Base-by-base conservation (phyloP, 2,888 invertebrate species). In the Andrena bucephala region DNA sequence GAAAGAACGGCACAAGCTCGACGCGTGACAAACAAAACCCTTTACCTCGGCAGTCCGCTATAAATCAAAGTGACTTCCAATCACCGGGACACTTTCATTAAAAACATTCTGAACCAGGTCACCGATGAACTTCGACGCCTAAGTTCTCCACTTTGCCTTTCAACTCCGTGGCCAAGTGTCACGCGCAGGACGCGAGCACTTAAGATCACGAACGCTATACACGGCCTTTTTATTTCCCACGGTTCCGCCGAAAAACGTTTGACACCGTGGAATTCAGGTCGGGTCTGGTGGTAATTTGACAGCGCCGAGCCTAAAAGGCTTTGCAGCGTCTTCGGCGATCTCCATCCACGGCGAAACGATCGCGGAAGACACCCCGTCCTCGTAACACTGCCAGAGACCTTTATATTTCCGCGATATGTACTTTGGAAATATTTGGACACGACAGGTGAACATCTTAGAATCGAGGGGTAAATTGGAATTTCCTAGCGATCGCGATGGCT, bases 231-330 rank as follows among this genome's bases (percentile, higher is more conserved):
- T 76, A 72, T 81, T 80, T 81, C 62, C 67, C 36, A 71, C 65
- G 63, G 67, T 59, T 60, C 65, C 27, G 24, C 63, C 65, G 77
- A 80, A 75, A 81, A 83, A 82, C 68, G 57, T 67, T 63, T 52
- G 33, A 73, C 83, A 83, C 71, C 54, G 60, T 62, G 42, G 79
- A 78, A 86, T 86, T 68, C 80, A 75, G 86, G 86, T 86, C 83
- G 83, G 72, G 50, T 74, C 72, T 57, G 42, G 42, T 69, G 62
- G 67, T 86, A 86, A 86, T 85, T 86, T 83, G 85, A 86, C 86
- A 86, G 85, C 62, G 62, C 31, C 71, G 68, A 54, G 71, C 60
- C 77, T 86, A 83, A 86, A 85, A 86, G 83, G 85, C 71, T 74
- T 77, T 68, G 68, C 73, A 42, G 71, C 62, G 67, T 77, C 85